Percentiles rank a stretch among this genome's conserved stretches.
Evolutionary conservation across 2,797 vertebrate species (phyloP).

Genomic region (Heteromormyrus szaboi): DNA sequence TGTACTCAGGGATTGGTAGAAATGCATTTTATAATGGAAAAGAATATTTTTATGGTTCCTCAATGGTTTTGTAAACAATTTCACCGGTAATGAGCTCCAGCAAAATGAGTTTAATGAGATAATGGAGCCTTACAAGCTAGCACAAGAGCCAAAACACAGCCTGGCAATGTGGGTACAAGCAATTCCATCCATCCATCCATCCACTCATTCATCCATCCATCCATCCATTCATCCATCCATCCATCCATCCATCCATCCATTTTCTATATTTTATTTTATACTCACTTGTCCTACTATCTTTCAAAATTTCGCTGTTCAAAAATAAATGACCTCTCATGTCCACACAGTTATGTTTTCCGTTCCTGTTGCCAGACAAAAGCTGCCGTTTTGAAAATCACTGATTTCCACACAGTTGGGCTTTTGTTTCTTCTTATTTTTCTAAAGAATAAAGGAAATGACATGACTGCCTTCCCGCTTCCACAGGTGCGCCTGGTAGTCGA

Average conservation of each 20-base stretch:
- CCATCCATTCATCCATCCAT: neutral
- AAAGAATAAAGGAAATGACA: neutral
- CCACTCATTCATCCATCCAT: neutral
- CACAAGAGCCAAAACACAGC: neutral
- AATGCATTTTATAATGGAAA: conserved; percentile 3
- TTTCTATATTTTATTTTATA: neutral
- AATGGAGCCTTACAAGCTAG: neutral
- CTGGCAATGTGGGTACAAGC: neutral
- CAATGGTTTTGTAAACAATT: conserved; percentile 1
- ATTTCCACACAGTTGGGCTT: neutral
- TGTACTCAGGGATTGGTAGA: neutral
- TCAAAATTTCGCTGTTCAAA: neutral
- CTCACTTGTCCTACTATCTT: neutral
- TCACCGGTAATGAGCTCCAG: neutral
- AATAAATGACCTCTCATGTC: neutral
- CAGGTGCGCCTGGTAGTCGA: conserved; percentile 86
- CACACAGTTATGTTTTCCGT: neutral
- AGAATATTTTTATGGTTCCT: conserved; percentile 5
- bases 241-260: neutral
- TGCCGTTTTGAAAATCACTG: neutral
- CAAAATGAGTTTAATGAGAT: conserved; percentile 1
- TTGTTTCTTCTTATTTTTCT: neutral
- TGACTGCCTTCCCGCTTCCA: conserved; percentile 20
- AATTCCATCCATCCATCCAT: neutral
- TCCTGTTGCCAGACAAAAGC: neutral